Percentiles rank a stretch among this genome's conserved stretches.
These are phyloP conservation scores for Ophion ellenae DNA, from an alignment of 2,888 invertebrate genomes.

Conservation along the genomic window DNA sequence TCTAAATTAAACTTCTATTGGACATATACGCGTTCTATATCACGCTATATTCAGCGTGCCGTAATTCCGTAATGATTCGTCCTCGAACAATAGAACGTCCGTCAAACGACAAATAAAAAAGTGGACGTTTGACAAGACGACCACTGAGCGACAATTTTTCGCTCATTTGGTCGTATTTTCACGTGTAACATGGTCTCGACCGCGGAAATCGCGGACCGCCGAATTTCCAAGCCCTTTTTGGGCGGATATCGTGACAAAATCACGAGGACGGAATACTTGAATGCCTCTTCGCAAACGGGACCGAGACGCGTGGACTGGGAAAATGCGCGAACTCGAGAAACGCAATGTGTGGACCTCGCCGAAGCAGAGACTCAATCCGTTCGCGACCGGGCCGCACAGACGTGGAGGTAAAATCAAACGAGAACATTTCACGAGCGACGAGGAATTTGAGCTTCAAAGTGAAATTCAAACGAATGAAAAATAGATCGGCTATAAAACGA, in stretches of 20 bases:
- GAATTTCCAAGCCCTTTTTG: constrained; percentile 90
- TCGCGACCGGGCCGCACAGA: constrained; percentile 87
- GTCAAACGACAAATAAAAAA: not conserved
- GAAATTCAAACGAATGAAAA: not conserved
- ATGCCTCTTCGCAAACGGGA: constrained; percentile 93
- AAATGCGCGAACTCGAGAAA: constrained; percentile 86
- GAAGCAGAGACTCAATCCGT: constrained; percentile 84
- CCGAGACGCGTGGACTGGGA: constrained; percentile 80
- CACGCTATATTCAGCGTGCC: not conserved
- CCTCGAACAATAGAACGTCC: constrained; percentile 31
- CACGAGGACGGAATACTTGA: constrained; percentile 90
- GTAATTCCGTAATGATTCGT: not conserved
- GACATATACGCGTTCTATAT: not conserved
- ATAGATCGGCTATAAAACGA: not conserved
- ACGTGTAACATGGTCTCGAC: constrained; percentile 77
- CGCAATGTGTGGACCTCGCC: constrained; percentile 87
- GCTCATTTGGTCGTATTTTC: not conserved
- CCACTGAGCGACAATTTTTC: constrained; percentile 5
- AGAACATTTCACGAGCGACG: not conserved
- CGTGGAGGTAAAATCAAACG: constrained; percentile 81
- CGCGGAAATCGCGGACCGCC: constrained; percentile 86
- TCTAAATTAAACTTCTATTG: too few relatives aligned
- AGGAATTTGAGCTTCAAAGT: not conserved
- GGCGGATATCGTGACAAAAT: constrained; percentile 92
- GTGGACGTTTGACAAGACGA: constrained; percentile 20